These are phyloP conservation scores for Pandemis corylana DNA, from an alignment of 2,888 invertebrate species.

Conservation along the genomic window DNA sequence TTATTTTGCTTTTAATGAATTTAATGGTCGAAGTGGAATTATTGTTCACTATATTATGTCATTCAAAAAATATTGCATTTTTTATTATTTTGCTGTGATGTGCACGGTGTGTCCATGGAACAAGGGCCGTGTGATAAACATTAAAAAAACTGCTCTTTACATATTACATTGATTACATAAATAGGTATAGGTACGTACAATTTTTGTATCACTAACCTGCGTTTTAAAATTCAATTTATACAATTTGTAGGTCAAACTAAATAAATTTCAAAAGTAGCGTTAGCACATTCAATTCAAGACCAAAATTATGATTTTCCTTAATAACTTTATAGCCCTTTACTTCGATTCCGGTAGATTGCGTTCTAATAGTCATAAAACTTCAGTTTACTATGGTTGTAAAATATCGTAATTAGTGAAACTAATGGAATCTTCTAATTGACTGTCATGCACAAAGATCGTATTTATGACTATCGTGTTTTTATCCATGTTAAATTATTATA, in stretches of 20 bases:
- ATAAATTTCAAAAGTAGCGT: not conserved
- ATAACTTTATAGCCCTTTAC: constrained; percentile 70
- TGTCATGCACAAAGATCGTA: constrained; percentile 66
- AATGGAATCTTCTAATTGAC: constrained; percentile 70
- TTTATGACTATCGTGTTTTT: constrained; percentile 46
- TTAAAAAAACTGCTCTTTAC: too few species aligned
- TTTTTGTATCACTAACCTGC: too few species aligned
- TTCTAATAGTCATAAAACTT: constrained; percentile 72
- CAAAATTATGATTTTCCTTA: constrained; percentile 4
- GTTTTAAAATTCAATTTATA: too few species aligned
- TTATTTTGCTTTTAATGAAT: constrained; percentile 13
- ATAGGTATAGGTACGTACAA: too few species aligned
- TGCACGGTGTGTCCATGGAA: too few species aligned
- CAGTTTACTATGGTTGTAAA: constrained; percentile 73
- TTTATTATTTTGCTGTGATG: too few species aligned
- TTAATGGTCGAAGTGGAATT: not conserved
- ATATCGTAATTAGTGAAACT: constrained; percentile 81
- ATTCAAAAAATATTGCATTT: too few species aligned
- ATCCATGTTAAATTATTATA: not conserved
- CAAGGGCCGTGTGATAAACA: too few species aligned
- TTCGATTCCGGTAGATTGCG: constrained; percentile 69
- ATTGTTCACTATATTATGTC: not conserved
- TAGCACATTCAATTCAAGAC: not conserved
- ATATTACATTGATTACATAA: too few species aligned
- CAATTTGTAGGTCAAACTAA: not conserved